Percentiles rank a stretch among this genome's conserved stretches.
phyloP scores from a whole-genome alignment of 2,888 invertebrate species.

The Ophion costatus region DNA sequence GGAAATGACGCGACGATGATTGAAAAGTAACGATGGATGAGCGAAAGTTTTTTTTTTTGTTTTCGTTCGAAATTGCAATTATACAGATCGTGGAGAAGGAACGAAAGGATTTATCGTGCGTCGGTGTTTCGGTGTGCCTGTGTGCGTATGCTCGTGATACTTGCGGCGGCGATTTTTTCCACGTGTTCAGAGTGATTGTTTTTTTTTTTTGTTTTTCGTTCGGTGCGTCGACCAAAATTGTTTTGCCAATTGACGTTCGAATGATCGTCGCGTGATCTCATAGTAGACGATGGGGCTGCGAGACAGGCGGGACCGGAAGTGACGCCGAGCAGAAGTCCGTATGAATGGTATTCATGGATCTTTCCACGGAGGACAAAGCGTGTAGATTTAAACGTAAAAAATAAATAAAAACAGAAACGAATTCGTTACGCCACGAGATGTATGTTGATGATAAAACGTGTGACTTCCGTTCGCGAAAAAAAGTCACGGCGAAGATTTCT shows the following conservation, averaged over 20 bases:
- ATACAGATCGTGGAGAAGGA: neutral
- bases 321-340: slow-evolving; percentile 7
- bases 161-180: neutral
- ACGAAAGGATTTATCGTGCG: neutral
- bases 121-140: neutral
- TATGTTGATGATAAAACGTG: slow-evolving; percentile 45
- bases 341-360: slow-evolving; percentile 2
- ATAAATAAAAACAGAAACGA: slow-evolving; percentile 16
- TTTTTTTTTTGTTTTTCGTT: slow-evolving; percentile 13
- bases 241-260: neutral
- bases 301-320: slow-evolving; percentile 38
- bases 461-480: slow-evolving; percentile 56
- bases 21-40: slow-evolving; percentile 25
- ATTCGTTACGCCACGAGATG: slow-evolving; percentile 9
- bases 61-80: neutral
- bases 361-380: neutral
- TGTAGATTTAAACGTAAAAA: slow-evolving; percentile 24
- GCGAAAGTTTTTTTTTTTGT: neutral
- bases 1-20: slow-evolving; percentile 14
- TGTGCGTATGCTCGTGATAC: neutral
- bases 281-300: neutral
- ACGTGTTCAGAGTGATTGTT: slow-evolving; percentile 11
- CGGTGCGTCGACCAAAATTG: slow-evolving; percentile 35
- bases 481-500: slow-evolving; percentile 39
- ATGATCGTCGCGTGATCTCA: neutral